Evolutionary conservation across 2,888 invertebrate genomes (phyloP).

Genomic region (Tachina lurida): DNA sequence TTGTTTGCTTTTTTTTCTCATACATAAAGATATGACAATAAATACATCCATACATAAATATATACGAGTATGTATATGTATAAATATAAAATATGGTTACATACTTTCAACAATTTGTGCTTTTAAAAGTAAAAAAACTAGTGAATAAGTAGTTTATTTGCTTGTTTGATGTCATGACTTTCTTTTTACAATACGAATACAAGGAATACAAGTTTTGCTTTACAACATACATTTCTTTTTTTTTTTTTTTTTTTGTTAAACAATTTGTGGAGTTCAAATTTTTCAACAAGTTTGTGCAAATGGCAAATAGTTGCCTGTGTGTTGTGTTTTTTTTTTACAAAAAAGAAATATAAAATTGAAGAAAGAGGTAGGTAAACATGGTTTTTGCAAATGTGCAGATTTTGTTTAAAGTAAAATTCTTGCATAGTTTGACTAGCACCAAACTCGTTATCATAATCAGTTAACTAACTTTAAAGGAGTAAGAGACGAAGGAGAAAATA

Average conservation of each 20-base stretch:
- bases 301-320: slow-evolving; percentile 54
- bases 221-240: slow-evolving; percentile 10
- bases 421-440: slow-evolving; percentile 80
- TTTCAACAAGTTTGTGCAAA: slow-evolving; percentile 70
- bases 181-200: slow-evolving; percentile 47
- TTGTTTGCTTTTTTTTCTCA: slow-evolving; percentile 13
- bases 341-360: slow-evolving; percentile 17
- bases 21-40: slow-evolving; percentile 25
- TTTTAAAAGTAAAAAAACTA: slow-evolving; percentile 69
- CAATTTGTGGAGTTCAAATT: slow-evolving; percentile 54
- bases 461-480: slow-evolving; percentile 46
- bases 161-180: slow-evolving; percentile 37
- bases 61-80: slow-evolving; percentile 15
- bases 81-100: slow-evolving; percentile 32
- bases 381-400: slow-evolving; percentile 69
- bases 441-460: slow-evolving; percentile 76
- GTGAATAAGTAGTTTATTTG: slow-evolving; percentile 35
- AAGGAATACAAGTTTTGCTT: slow-evolving; percentile 38
- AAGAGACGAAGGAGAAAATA: neutral
- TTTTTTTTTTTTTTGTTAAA: slow-evolving; percentile 26
- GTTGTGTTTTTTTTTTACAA: slow-evolving; percentile 6
- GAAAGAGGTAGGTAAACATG: neutral
- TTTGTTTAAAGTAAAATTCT: slow-evolving; percentile 68
- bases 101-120: slow-evolving; percentile 69
- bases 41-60: slow-evolving; percentile 23